Percentiles rank a stretch among this genome's conserved stretches.
phyloP scores from a whole-genome alignment of 2,888 invertebrate genomes.

The Dendrolimus houi region DNA sequence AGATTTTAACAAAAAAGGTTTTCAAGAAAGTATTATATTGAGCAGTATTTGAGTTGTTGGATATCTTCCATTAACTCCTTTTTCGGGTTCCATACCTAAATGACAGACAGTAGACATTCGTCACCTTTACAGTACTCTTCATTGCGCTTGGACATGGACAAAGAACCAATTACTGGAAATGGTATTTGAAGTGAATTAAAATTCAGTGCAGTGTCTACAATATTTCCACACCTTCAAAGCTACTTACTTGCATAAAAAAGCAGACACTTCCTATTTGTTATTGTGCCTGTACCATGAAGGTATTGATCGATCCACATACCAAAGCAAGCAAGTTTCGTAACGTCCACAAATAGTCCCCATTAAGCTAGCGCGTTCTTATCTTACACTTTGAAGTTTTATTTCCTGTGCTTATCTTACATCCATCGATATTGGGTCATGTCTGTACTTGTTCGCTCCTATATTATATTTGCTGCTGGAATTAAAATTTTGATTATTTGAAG shows the following conservation, averaged over 20 bases:
- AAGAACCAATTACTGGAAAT: too few relatives aligned
- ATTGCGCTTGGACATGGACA: too few relatives aligned
- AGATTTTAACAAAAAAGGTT: too few relatives aligned
- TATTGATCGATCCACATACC: not conserved
- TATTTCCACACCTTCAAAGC: not conserved
- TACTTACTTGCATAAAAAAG: not conserved
- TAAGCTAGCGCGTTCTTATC: conserved; percentile 29
- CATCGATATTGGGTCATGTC: conserved; percentile 32
- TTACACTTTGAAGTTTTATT: conserved; percentile 61
- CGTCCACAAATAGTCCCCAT: conserved; percentile 28
- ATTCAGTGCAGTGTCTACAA: too few relatives aligned
- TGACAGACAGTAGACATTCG: too few relatives aligned
- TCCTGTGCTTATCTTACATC: conserved; percentile 50
- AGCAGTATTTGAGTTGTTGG: too few relatives aligned
- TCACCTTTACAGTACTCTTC: too few relatives aligned
- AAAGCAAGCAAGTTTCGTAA: conserved; percentile 19
- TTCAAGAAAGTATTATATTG: too few relatives aligned
- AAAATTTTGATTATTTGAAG: not conserved
- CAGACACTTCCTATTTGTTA: not conserved
- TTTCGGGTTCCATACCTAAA: too few relatives aligned
- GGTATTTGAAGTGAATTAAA: too few relatives aligned
- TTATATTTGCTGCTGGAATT: not conserved
- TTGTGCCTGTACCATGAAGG: not conserved
- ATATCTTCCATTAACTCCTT: too few relatives aligned
- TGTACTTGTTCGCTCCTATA: conserved; percentile 15